These are phyloP conservation scores for Gymnothorax javanicus DNA, from an alignment of 2,797 vertebrate genomes.

Conservation along the genomic window DNA sequence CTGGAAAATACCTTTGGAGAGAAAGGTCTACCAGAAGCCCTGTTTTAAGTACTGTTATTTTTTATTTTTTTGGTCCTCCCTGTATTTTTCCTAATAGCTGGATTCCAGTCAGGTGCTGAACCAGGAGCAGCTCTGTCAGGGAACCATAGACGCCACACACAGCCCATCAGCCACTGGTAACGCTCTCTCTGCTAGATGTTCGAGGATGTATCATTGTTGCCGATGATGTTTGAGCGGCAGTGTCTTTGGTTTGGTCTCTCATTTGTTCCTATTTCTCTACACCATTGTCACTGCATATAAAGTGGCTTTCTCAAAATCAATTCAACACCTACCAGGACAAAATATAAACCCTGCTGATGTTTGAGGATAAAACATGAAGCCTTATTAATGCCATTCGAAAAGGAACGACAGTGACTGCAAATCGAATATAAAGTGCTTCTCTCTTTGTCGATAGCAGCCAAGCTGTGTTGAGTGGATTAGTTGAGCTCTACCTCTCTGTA, in stretches of 20 bases:
- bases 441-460: background rate
- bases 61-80: background rate
- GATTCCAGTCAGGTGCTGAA: background rate
- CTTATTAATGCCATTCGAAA: too few species aligned
- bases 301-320: too few species aligned
- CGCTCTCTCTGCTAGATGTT: too few species aligned
- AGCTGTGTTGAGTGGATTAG: background rate
- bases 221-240: background rate
- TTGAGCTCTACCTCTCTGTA: background rate
- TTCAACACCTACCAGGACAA: too few species aligned
- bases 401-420: too few species aligned
- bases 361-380: too few species aligned
- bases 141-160: background rate
- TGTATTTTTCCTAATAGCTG: slow-evolving; percentile 37
- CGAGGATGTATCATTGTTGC: background rate
- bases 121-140: slow-evolving; percentile 15
- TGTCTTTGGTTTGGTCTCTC: background rate
- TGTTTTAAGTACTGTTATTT: too few species aligned
- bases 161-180: slow-evolving; percentile 38
- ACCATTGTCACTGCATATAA: too few species aligned
- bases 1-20: too few species aligned
- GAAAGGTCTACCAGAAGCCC: too few species aligned
- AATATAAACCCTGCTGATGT: too few species aligned
- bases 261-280: too few species aligned
- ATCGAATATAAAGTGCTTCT: background rate